Conservation (phyloP, 1,140 invertebrate species). For the Zaprionus africanus region DNA sequence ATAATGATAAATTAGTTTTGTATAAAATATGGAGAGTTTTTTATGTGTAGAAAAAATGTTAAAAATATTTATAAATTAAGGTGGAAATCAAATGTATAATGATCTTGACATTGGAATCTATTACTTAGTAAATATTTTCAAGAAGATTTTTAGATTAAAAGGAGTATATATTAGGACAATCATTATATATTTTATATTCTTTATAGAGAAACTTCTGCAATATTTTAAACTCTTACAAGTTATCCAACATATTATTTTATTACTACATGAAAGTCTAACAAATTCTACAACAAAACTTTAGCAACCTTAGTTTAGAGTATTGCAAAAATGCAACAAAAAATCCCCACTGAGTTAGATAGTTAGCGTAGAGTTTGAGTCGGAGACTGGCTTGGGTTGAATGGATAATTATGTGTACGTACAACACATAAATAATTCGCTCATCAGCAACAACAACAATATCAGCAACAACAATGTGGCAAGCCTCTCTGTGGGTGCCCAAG, state of each 20-base stretch:
- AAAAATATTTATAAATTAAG: background rate
- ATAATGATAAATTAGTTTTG: background rate
- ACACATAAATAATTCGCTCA: constrained; percentile 79
- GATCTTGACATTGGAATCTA: no score
- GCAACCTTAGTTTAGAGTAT: constrained; percentile 10
- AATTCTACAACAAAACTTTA: background rate
- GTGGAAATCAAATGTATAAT: no score
- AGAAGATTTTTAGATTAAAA: no score
- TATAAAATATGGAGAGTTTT: background rate
- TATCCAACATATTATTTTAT: background rate
- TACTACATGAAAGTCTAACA: background rate
- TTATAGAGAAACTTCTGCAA: background rate
- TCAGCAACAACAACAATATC: constrained; percentile 27
- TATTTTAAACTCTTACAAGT: background rate
- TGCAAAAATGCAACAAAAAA: constrained; percentile 9
- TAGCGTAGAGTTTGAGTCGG: constrained; percentile 18
- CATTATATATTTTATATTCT: background rate
- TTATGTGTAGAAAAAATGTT: no score
- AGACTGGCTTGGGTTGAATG: constrained; percentile 33
- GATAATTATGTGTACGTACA: constrained; percentile 80
- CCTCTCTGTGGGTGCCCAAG: constrained; percentile 52
- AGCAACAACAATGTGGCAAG: constrained; percentile 41
- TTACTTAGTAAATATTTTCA: no score
- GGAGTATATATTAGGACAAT: no score
- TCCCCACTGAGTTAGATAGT: constrained; percentile 44